Evolutionary conservation across 2,797 vertebrate species (phyloP), one percentile per base, ranked within the genome.

Genomic region (Diceros bicornis): DNA sequence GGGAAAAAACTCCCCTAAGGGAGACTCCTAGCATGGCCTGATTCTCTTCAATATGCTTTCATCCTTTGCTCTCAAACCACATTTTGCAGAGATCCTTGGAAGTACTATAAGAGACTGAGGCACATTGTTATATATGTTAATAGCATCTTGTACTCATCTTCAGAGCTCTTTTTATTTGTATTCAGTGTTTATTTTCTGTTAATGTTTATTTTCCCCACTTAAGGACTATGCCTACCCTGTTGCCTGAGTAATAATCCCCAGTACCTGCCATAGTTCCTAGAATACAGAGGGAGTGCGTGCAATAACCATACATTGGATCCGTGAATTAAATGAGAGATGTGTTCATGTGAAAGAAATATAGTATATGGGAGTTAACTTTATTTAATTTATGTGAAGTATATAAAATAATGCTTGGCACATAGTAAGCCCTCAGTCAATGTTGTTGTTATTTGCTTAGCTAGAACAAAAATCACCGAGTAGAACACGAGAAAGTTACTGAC

Each of bases 41-140:
- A 69, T 85, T 93, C 44, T 85, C 37, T 79, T 64, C 59, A 55
- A 52, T 79, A 57, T 85, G 72, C 72, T 90, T 90, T 57, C 57
- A 72, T 91, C 25, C 50, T 72, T 57, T 32, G 37, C 32, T 72
- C 34, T 64, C 64, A 37, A 93, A 90, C 11, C 47, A 84, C 55
- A 52, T 20, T 62, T 72, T 72, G 13, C 47, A 52, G 25, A 93
- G 44, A 50, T 72, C 37, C 41, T 20, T 25, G 68, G 37, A 62
- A 93, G 72, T 32, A 96, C 57, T 77, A 37, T 11, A 72, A 37
- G 57, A 29, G 62, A 62, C n/a, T 64, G 20, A 93, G 32, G 57
- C 21, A 64, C 61, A 59, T 52, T 69, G 55, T 32, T 59, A 37
- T 10, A 52, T 41, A 64, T 41, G 7, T 68, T 81, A 81, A 55